Percentiles rank a stretch among this genome's conserved stretches.
These are phyloP conservation scores for Pomacea canaliculata DNA, from an alignment of 2,888 invertebrate genomes.

Conservation along the genomic window DNA sequence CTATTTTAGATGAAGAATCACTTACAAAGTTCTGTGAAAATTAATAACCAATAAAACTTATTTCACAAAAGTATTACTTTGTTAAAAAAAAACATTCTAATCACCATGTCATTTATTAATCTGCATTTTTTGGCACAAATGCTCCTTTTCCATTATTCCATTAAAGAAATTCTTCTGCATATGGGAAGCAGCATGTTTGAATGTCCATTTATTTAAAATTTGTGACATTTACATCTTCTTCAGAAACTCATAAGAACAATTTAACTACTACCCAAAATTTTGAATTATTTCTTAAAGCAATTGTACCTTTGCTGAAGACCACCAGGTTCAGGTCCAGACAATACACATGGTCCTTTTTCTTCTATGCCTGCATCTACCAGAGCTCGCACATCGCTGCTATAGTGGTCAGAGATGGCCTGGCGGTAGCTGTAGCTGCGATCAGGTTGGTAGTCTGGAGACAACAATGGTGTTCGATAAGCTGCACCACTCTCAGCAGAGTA, in stretches of 20 bases:
- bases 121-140: no score
- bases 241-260: no score
- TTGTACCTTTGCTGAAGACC: slow-evolving; percentile 23
- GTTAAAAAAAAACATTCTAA: no score
- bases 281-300: no score
- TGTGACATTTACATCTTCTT: no score
- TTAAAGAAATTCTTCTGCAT: no score
- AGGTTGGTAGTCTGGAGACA: slow-evolving; percentile 49
- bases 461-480: not conserved
- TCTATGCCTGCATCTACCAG: slow-evolving; percentile 39
- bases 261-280: no score
- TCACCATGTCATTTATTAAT: no score
- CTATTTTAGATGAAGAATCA: not conserved
- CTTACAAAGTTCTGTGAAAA: not conserved
- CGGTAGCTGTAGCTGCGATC: slow-evolving; percentile 56
- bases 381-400: slow-evolving; percentile 47
- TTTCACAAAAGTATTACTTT: not conserved
- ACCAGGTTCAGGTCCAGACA: slow-evolving; percentile 23
- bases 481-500: not conserved
- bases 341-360: slow-evolving; percentile 25
- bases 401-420: slow-evolving; percentile 49
- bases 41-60: not conserved
- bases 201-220: no score
- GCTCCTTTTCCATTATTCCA: no score
- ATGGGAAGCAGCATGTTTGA: no score